phyloP scores from a whole-genome alignment of 1,140 invertebrate genomes.

The Calephelis nemesis region DNA sequence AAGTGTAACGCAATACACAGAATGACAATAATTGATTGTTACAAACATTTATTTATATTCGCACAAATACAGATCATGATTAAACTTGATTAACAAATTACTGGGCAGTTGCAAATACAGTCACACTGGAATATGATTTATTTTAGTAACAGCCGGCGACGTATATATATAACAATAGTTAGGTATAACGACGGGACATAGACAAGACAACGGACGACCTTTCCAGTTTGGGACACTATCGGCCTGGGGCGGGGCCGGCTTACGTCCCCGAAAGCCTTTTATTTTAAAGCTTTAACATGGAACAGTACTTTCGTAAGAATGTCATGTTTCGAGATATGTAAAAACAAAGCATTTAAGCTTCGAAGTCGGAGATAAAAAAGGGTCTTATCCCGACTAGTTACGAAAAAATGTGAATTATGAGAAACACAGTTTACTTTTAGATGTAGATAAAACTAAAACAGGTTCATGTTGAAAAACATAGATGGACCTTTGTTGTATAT shows the following conservation, averaged over 20 bases:
- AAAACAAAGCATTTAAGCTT: not conserved
- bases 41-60: not conserved
- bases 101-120: not conserved
- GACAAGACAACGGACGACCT: slow-evolving; percentile 3
- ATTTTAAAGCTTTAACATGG: not conserved
- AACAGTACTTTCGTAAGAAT: slow-evolving; percentile 1
- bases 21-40: not conserved
- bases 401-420: no score
- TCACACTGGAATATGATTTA: not conserved
- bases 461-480: no score
- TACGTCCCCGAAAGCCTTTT: not conserved
- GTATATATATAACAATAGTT: not conserved
- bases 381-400: no score
- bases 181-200: not conserved
- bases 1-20: not conserved
- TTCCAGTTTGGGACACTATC: not conserved
- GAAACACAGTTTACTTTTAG: no score
- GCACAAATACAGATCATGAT: not conserved
- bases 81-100: not conserved
- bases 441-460: no score
- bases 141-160: not conserved
- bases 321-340: not conserved
- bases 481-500: no score
- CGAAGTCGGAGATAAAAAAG: no score
- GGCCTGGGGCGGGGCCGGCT: not conserved